phyloP scores from a whole-genome alignment of 2,113 vertebrate species.

The Phalacrocorax aristotelis region DNA sequence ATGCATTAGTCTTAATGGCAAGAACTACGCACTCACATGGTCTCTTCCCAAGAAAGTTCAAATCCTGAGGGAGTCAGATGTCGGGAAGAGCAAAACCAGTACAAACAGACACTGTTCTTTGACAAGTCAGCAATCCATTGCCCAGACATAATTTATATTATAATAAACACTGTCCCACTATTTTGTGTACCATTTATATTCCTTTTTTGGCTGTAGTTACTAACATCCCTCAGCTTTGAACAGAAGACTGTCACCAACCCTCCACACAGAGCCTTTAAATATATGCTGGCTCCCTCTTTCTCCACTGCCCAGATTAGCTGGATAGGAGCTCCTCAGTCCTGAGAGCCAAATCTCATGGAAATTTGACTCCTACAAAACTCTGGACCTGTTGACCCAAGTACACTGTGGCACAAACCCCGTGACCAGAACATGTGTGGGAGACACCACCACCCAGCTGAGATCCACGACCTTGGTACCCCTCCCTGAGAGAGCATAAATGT shows the following conservation, averaged over 20 bases:
- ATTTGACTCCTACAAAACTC: neutral
- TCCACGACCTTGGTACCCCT: neutral
- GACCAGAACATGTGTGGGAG: neutral
- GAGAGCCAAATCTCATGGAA: neutral
- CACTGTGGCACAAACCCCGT: neutral
- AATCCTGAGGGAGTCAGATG: constrained; percentile 8
- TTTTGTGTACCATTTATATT: neutral
- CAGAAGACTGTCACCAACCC: neutral
- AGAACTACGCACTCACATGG: neutral
- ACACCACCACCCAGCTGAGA: neutral
- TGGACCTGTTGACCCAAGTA: rapidly evolving
- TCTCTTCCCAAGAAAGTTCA: constrained; percentile 30
- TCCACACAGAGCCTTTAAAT: neutral
- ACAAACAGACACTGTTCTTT: neutral
- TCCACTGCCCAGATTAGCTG: neutral
- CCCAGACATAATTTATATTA: neutral
- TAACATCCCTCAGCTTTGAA: neutral
- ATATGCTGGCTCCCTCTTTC: neutral
- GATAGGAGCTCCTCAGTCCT: neutral
- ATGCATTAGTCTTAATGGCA: constrained; percentile 55
- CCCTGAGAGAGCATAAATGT: neutral
- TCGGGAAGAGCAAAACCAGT: neutral
- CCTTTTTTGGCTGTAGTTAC: neutral
- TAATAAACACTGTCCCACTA: neutral
- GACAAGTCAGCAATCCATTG: neutral